phyloP scores from a whole-genome alignment of 2,888 invertebrate genomes.

The Tenthredo distinguenda region DNA sequence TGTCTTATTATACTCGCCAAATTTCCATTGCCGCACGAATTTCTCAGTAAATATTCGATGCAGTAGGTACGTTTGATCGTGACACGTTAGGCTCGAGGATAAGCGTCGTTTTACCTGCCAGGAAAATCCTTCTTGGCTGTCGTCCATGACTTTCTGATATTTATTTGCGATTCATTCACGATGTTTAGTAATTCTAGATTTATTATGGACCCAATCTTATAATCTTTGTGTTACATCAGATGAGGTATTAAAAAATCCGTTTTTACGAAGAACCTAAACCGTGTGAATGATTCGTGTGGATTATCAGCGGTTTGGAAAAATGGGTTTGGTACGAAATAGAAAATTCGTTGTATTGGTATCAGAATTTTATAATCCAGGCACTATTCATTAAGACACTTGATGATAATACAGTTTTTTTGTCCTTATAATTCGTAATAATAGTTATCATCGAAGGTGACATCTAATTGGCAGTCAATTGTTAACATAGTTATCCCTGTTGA shows the following conservation, averaged over 20 bases:
- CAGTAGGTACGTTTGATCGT: neutral
- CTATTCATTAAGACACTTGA: neutral
- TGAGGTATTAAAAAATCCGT: constrained; percentile 76
- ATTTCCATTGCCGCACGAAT: neutral
- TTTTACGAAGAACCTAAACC: too few relatives aligned
- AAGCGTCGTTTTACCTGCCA: neutral
- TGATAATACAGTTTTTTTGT: neutral
- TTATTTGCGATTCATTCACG: neutral
- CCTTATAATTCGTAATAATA: too few relatives aligned
- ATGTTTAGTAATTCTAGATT: neutral
- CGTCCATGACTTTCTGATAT: neutral
- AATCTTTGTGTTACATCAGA: constrained; percentile 86
- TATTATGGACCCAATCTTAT: constrained; percentile 79
- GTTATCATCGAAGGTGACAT: neutral
- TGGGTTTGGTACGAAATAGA: neutral
- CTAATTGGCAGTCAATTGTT: neutral
- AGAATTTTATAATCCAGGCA: neutral
- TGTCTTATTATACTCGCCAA: neutral
- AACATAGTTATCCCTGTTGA: neutral
- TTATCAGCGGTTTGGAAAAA: neutral
- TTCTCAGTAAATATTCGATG: neutral
- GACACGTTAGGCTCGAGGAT: neutral
- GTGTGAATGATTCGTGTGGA: too few relatives aligned
- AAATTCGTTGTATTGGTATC: neutral
- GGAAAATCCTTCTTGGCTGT: neutral